These are phyloP conservation scores for Larimichthys crocea DNA, from an alignment of 2,113 vertebrate species.

Conservation along the genomic window DNA sequence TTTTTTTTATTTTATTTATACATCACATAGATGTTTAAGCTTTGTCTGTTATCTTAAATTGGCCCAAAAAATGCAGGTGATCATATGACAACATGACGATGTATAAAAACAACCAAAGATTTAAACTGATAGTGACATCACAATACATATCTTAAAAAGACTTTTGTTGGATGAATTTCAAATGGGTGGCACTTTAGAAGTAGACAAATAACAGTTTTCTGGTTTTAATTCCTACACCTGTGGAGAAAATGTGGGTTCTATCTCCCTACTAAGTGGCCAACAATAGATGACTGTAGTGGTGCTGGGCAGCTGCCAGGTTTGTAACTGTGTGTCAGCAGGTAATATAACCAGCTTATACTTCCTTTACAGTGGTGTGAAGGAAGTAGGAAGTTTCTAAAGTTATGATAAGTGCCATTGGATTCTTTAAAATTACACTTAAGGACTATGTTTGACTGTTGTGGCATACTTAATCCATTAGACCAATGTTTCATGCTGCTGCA, in stretches of 20 bases:
- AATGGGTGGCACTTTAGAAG: no score
- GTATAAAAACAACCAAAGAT: no score
- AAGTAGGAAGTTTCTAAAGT: conserved; percentile 26
- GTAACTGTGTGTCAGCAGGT: background rate
- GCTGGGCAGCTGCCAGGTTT: conserved; percentile 13
- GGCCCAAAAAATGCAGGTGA: background rate
- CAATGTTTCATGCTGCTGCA: background rate
- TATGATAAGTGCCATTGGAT: background rate
- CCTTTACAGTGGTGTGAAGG: conserved; percentile 6
- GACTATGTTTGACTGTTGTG: background rate
- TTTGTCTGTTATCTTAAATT: no score
- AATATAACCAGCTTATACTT: background rate
- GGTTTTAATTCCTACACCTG: background rate
- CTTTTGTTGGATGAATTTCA: no score
- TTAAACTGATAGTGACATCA: no score
- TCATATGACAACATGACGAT: no score
- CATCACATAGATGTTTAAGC: no score
- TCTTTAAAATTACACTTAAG: background rate
- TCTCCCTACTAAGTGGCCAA: background rate
- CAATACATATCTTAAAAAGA: no score
- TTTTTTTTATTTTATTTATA: no score
- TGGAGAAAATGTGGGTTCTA: background rate
- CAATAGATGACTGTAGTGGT: background rate
- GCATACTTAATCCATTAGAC: background rate
- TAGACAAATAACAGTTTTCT: background rate